These are phyloP conservation scores for Spilosoma lubricipeda DNA, from an alignment of 2,888 invertebrate genomes.

Conservation along the genomic window DNA sequence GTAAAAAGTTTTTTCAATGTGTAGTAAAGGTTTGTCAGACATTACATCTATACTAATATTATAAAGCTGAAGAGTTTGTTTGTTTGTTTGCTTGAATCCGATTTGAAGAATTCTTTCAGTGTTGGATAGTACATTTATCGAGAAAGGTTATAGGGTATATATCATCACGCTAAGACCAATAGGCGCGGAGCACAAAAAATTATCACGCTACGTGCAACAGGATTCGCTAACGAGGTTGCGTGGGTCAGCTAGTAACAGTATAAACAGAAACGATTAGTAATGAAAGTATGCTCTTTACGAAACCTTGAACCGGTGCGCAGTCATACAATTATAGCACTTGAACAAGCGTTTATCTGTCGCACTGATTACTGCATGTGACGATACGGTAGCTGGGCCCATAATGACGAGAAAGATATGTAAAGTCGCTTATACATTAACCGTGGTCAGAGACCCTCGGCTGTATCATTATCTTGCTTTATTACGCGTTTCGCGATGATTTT, in stretches of 20 bases:
- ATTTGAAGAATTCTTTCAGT: no score
- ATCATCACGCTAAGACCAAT: no score
- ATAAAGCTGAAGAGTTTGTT: no score
- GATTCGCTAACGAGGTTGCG: no score
- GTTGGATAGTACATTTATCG: no score
- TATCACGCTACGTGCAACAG: no score
- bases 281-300: constrained; percentile 22
- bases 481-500: constrained; percentile 29
- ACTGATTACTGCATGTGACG: constrained; percentile 38
- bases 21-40: background rate
- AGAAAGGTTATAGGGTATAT: no score
- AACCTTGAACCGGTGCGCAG: constrained; percentile 45
- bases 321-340: constrained; percentile 43
- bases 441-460: constrained; percentile 26
- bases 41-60: no score
- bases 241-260: no score
- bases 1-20: background rate
- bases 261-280: background rate
- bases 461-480: constrained; percentile 31
- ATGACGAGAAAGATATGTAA: constrained; percentile 44
- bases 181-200: no score
- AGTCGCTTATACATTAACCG: constrained; percentile 29
- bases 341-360: constrained; percentile 38
- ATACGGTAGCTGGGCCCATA: constrained; percentile 41
- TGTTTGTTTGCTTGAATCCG: no score